Conservation (phyloP, 2,888 invertebrate genomes). For the Nesidiocoris tenuis region DNA sequence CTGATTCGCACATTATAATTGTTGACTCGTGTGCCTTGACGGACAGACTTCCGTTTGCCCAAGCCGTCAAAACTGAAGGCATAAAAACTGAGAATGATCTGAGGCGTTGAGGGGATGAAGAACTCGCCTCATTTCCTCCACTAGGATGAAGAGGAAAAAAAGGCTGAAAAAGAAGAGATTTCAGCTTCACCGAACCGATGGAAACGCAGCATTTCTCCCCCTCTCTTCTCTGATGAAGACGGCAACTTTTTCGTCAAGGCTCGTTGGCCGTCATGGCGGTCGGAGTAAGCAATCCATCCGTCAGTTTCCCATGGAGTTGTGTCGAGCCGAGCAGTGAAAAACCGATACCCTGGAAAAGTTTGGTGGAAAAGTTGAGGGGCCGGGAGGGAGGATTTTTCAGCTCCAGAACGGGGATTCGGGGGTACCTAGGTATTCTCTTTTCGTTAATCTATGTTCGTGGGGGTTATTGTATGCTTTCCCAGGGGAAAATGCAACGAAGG, state of each 20-base stretch:
- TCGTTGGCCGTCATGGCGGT: neutral
- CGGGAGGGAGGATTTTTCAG: too few species aligned
- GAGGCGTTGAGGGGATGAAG: neutral
- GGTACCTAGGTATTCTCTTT: too few species aligned
- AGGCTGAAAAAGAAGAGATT: neutral
- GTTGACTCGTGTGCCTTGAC: too few species aligned
- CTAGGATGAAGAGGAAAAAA: neutral
- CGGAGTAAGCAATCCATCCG: neutral
- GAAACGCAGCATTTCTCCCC: neutral
- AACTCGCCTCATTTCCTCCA: neutral
- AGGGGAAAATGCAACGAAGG: too few species aligned
- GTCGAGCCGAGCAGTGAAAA: neutral
- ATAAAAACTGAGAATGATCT: neutral
- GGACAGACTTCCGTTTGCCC: too few species aligned
- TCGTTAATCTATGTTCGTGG: too few species aligned
- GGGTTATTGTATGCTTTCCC: too few species aligned
- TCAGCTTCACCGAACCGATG: neutral
- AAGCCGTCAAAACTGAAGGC: too few species aligned
- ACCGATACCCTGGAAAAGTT: neutral
- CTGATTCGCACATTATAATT: too few species aligned
- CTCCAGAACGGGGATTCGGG: too few species aligned
- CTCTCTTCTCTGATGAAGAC: constrained; percentile 17
- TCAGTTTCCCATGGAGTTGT: neutral
- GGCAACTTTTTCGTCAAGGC: constrained; percentile 18
- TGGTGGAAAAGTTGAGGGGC: neutral